phyloP scores from a whole-genome alignment of 2,113 vertebrate genomes.

The Pangasianodon gigas region DNA sequence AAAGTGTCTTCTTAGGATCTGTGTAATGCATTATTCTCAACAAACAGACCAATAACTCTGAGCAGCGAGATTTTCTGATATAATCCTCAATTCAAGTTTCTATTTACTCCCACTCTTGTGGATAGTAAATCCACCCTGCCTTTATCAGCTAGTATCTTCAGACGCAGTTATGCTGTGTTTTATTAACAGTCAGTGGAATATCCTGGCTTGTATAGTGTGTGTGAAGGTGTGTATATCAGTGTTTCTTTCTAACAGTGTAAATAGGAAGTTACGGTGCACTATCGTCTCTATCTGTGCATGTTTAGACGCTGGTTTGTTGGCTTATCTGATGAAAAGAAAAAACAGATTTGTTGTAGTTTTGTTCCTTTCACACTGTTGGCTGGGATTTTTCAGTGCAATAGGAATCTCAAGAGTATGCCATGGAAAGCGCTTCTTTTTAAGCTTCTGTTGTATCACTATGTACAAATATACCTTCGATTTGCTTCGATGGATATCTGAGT shows the following conservation, averaged over 20 bases:
- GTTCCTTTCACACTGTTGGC: background rate
- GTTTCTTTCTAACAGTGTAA: background rate
- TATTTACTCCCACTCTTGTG: background rate
- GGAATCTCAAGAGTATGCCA: background rate
- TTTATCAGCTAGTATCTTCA: background rate
- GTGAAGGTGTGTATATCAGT: background rate
- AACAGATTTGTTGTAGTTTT: background rate
- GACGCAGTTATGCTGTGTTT: background rate
- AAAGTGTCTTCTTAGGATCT: background rate
- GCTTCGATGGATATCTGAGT: background rate
- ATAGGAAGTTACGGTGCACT: background rate
- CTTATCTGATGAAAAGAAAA: background rate
- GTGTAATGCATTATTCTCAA: background rate
- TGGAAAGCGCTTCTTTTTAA: background rate
- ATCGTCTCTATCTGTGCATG: background rate
- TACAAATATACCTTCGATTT: background rate
- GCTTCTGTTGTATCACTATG: background rate
- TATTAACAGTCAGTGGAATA: background rate
- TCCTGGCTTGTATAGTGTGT: background rate
- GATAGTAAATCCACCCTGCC: background rate
- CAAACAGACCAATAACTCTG: slow-evolving; percentile 22
- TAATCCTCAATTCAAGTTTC: background rate
- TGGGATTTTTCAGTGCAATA: background rate
- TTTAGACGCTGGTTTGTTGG: background rate
- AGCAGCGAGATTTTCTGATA: background rate